These are phyloP conservation scores for Pelagia noctiluca DNA, from an alignment of 30 jellyfish, hydroid and myxozoan genomes.

Conservation along the genomic window DNA sequence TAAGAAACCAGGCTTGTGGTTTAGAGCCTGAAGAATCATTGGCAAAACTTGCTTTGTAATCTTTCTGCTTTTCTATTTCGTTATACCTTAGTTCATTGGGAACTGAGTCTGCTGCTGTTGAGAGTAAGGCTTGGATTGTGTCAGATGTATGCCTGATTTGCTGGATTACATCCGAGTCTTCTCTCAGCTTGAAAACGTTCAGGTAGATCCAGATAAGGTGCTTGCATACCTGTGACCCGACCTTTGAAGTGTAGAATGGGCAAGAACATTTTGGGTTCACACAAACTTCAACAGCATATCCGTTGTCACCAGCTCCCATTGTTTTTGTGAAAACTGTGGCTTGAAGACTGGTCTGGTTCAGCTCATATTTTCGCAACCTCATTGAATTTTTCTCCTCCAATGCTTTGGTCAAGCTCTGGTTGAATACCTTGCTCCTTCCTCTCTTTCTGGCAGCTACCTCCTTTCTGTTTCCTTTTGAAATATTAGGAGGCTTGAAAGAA, in stretches of 20 bases:
- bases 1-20: conserved; percentile 39
- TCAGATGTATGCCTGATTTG: conserved; percentile 13
- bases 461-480: conserved; percentile 31
- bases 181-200: conserved; percentile 11
- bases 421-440: conserved; percentile 32
- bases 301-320: conserved; percentile 12
- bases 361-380: conserved; percentile 34
- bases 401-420: conserved; percentile 28
- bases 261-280: conserved; percentile 32
- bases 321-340: not conserved
- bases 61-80: conserved; percentile 25
- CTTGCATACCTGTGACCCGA: conserved; percentile 27
- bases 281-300: conserved; percentile 20
- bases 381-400: conserved; percentile 18
- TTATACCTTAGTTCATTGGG: conserved; percentile 26
- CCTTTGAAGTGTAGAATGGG: conserved; percentile 11
- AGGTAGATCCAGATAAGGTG: conserved; percentile 32
- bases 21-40: conserved; percentile 23
- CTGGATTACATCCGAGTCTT: conserved; percentile 21
- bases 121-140: conserved; percentile 19
- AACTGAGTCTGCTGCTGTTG: conserved; percentile 22
- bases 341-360: conserved; percentile 29
- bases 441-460: conserved; percentile 25
- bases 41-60: conserved; percentile 24
- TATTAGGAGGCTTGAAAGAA: conserved; percentile 26